Evolutionary conservation across 1,140 invertebrate genomes (phyloP).

Genomic region (Dolichoris vasculosae): DNA sequence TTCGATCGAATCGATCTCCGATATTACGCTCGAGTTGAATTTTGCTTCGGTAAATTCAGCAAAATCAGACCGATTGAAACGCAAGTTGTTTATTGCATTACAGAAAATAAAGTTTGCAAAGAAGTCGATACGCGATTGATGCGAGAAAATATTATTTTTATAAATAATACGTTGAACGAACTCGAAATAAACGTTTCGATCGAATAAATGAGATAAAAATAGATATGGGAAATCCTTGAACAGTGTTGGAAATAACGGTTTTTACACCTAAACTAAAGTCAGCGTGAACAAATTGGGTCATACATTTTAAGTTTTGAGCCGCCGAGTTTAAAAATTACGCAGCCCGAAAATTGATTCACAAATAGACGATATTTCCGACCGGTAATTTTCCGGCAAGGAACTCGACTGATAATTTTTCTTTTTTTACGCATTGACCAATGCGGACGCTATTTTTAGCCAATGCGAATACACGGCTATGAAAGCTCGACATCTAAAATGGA

Average conservation of each 20-base stretch:
- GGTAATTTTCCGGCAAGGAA: neutral
- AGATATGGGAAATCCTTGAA: neutral
- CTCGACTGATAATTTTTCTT: neutral
- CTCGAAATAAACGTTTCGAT: neutral
- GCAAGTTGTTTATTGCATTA: neutral
- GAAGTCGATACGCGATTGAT: neutral
- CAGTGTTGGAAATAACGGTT: neutral
- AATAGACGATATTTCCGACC: too few species aligned
- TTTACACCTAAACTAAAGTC: neutral
- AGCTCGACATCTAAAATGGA: neutral
- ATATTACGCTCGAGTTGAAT: neutral
- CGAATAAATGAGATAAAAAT: neutral
- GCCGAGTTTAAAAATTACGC: neutral
- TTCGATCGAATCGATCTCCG: neutral
- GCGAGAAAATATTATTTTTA: neutral
- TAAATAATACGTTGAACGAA: neutral
- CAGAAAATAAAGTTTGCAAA: neutral
- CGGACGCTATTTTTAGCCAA: neutral
- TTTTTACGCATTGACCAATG: neutral
- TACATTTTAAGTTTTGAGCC: neutral
- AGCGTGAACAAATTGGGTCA: neutral
- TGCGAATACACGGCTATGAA: neutral
- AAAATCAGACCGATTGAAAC: neutral
- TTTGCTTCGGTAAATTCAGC: neutral
- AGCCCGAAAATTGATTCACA: neutral